phyloP scores from a whole-genome alignment of 2,797 vertebrate species.

The Morelia viridis region DNA sequence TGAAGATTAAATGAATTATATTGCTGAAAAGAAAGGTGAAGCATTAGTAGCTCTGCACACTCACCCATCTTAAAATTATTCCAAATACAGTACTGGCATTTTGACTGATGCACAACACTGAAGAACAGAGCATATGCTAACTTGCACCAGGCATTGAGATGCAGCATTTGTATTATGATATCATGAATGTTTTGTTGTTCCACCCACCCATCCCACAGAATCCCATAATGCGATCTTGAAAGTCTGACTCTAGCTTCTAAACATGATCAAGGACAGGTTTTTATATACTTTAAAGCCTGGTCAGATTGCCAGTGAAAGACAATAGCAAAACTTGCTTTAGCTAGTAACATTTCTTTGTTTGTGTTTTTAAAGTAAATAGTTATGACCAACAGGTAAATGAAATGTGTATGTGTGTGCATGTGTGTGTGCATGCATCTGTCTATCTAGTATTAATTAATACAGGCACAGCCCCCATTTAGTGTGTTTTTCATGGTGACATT shows the following conservation, averaged over 20 bases:
- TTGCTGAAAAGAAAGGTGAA: background rate
- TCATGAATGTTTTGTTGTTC: too few relatives aligned
- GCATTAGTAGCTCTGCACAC: background rate
- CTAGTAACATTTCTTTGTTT: background rate
- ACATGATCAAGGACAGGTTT: background rate
- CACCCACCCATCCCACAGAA: too few relatives aligned
- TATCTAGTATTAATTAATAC: background rate
- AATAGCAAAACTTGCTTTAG: background rate
- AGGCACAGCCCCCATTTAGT: background rate
- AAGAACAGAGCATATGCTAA: background rate
- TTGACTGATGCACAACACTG: background rate
- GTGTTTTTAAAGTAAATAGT: slow-evolving; percentile 15
- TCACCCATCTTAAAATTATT: background rate
- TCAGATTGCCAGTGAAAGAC: background rate
- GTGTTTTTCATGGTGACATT: background rate
- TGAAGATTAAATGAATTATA: background rate
- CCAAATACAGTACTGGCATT: background rate
- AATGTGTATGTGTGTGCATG: background rate
- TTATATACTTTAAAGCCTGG: background rate
- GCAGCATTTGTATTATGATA: too few relatives aligned
- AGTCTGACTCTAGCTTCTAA: background rate
- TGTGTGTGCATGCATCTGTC: background rate
- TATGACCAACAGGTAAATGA: background rate
- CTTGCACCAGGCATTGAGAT: too few relatives aligned
- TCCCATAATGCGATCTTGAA: background rate